A percentile compares a stretch with the other conserved stretches of the same genome.
Evolutionary conservation across 2,888 invertebrate genomes (phyloP).

Genomic region (Ophion ventricosus): DNA sequence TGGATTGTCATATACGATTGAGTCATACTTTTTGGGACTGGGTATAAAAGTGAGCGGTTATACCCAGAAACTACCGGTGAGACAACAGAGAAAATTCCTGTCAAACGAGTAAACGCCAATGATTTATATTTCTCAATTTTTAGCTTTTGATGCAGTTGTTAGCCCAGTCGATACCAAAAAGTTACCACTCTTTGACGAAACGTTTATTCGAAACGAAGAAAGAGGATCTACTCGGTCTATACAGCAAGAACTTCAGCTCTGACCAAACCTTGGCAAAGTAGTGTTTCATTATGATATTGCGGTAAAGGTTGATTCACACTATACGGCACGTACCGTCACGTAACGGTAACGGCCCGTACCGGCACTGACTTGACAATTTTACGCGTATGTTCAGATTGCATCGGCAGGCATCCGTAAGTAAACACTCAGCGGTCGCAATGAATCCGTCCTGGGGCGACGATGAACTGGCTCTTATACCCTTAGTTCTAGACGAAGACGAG

Average conservation of each 20-base stretch:
- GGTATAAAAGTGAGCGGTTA: conserved; percentile 88
- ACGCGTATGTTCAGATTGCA: too few species aligned
- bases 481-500: too few species aligned
- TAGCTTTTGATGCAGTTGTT: conserved; percentile 89
- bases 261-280: conserved; percentile 73
- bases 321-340: too few species aligned
- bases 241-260: conserved; percentile 79
- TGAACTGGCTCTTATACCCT: too few species aligned
- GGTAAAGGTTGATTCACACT: too few species aligned
- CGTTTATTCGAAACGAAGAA: conserved; percentile 85
- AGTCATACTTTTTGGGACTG: conserved; percentile 87
- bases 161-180: conserved; percentile 86
- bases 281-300: neutral
- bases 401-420: too few species aligned
- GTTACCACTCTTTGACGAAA: conserved; percentile 84
- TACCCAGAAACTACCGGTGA: conserved; percentile 89
- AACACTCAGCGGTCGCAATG: too few species aligned
- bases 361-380: too few species aligned
- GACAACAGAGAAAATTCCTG: conserved; percentile 79
- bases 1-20: conserved; percentile 87
- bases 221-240: conserved; percentile 85
- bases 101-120: conserved; percentile 72
- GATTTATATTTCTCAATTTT: conserved; percentile 85
- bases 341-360: too few species aligned
- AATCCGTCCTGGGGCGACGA: too few species aligned